Percentiles rank a stretch among this genome's conserved stretches.
Evolutionary conservation across 2,888 invertebrate genomes (phyloP).

Genomic region (Flexamia atlantica): DNA sequence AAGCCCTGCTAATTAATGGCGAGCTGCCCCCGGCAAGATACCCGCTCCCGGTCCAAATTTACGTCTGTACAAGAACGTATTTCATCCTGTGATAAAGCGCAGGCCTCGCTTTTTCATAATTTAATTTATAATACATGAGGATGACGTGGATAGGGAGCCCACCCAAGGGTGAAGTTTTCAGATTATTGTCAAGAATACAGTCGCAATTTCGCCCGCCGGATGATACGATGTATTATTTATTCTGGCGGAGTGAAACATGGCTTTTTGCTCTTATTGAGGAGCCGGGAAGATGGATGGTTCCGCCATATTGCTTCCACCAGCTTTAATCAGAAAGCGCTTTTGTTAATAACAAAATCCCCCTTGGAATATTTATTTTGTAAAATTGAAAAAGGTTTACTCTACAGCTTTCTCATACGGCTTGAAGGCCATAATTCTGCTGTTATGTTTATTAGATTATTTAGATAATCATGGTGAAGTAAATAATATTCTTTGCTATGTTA

Average conservation of each 20-base stretch:
- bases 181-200: conserved; percentile 60
- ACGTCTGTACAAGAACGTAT: conserved; percentile 57
- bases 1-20: conserved; percentile 58
- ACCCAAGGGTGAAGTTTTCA: conserved; percentile 53
- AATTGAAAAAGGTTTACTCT: conserved; percentile 44
- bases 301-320: conserved; percentile 53
- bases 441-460: no score
- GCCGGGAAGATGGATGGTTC: conserved; percentile 54
- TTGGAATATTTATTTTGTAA: conserved; percentile 53
- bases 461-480: no score
- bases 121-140: conserved; percentile 58
- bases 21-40: conserved; percentile 38
- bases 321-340: conserved; percentile 57
- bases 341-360: conserved; percentile 56
- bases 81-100: conserved; percentile 53
- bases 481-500: no score
- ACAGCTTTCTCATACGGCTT: no score
- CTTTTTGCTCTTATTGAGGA: conserved; percentile 57
- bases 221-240: conserved; percentile 55
- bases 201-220: conserved; percentile 43
- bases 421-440: no score
- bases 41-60: conserved; percentile 45
- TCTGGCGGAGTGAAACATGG: conserved; percentile 52
- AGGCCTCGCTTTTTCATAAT: conserved; percentile 53
- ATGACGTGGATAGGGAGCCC: conserved; percentile 39